phyloP scores from a whole-genome alignment of 1,140 invertebrate species.

The Lanistes nyassanus region DNA sequence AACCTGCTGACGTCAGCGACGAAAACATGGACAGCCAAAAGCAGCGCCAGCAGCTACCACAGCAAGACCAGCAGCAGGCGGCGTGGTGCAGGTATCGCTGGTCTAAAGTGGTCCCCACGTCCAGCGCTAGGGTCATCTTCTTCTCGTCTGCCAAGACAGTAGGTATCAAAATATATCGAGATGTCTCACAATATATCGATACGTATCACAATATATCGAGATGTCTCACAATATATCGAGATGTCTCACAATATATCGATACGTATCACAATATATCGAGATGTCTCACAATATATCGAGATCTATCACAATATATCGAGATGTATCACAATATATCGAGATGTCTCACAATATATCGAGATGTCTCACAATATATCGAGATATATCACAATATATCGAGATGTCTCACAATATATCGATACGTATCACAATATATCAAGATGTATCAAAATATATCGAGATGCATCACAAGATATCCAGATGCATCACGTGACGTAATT shows the following conservation, averaged over 20 bases:
- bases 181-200: too few relatives aligned
- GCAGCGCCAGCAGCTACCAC: not conserved
- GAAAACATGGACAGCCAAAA: not conserved
- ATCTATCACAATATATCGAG: not conserved
- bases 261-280: not conserved
- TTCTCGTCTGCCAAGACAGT: conserved; percentile 49
- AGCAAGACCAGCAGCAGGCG: conserved; percentile 1
- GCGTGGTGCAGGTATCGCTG: conserved; percentile 50
- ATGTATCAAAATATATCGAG: too few relatives aligned
- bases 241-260: not conserved
- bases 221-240: not conserved
- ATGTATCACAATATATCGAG: not conserved
- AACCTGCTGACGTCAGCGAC: not conserved
- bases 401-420: not conserved
- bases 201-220: not conserved
- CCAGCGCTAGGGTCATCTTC: conserved; percentile 39
- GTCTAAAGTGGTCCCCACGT: conserved; percentile 42
- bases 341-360: not conserved
- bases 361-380: not conserved
- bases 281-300: not conserved
- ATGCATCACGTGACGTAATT: too few relatives aligned
- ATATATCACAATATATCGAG: not conserved
- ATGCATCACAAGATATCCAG: too few relatives aligned
- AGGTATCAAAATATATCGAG: conserved; percentile 6
- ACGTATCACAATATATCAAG: too few relatives aligned